Conservation (phyloP, 2,797 vertebrate genomes). For the Rhinatrema bivittatum region DNA sequence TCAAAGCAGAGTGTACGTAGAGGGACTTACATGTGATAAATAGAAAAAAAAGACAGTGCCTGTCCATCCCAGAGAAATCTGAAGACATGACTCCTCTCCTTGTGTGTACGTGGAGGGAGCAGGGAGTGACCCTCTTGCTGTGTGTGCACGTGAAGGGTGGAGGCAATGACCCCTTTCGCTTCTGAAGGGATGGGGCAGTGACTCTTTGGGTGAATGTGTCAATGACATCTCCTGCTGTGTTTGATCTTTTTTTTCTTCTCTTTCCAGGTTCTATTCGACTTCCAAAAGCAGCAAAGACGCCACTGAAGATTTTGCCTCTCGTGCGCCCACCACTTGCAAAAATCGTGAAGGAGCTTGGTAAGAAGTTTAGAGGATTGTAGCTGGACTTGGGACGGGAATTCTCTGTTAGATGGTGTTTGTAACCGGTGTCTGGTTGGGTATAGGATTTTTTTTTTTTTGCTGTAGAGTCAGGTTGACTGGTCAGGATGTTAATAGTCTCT, state of each 20-base stretch:
- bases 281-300: slow-evolving; percentile 83
- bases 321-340: slow-evolving; percentile 73
- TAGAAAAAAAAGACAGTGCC: background rate
- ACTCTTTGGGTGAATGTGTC: background rate
- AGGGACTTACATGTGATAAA: background rate
- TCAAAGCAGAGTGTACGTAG: slow-evolving; percentile 85
- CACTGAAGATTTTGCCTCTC: slow-evolving; percentile 69
- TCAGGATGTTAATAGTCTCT: background rate
- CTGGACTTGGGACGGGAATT: too few relatives aligned
- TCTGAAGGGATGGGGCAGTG: background rate
- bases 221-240: background rate
- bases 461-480: background rate
- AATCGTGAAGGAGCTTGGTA: slow-evolving; percentile 89
- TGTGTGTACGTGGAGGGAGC: too few relatives aligned
- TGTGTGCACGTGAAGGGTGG: too few relatives aligned
- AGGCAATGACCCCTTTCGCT: background rate
- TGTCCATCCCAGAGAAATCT: too few relatives aligned
- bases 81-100: too few relatives aligned
- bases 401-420: too few relatives aligned
- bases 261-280: slow-evolving; percentile 79
- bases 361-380: slow-evolving; percentile 5
- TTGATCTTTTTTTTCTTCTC: background rate
- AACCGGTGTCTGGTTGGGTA: too few relatives aligned
- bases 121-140: background rate
- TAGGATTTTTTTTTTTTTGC: too few relatives aligned